Conservation (phyloP, 30 jellyfish, hydroid and myxozoan genomes). For the Aurelia aurita region DNA sequence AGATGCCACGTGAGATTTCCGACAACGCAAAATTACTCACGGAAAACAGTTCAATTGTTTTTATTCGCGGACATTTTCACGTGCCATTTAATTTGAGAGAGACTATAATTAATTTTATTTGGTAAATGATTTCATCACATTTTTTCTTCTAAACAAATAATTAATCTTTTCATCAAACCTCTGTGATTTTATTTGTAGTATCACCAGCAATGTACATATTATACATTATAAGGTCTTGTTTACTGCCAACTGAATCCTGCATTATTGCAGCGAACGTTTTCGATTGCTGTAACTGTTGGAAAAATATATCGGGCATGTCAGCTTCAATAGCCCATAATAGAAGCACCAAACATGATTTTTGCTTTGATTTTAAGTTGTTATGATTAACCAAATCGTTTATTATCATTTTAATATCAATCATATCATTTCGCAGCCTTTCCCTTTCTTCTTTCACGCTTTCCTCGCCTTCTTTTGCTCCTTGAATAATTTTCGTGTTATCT, state of each 20-base stretch:
- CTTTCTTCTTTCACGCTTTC: background rate
- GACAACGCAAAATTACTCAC: no score
- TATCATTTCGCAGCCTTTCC: conserved; percentile 6
- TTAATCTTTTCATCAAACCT: no score
- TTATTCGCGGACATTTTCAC: no score
- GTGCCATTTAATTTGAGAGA: no score
- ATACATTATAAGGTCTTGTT: conserved; percentile 38
- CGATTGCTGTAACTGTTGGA: conserved; percentile 28
- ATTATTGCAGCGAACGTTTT: conserved; percentile 2
- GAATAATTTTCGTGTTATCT: conserved; percentile 8
- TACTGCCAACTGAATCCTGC: background rate
- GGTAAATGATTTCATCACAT: no score
- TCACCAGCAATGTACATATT: conserved; percentile 29
- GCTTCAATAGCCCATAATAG: conserved; percentile 68
- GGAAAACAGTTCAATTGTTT: no score
- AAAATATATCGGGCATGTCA: conserved; percentile 43
- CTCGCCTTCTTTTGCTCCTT: conserved; percentile 39
- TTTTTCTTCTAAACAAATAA: no score
- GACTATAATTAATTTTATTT: no score
- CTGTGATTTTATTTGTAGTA: background rate
- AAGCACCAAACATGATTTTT: conserved; percentile 11
- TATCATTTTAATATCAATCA: conserved; percentile 8
- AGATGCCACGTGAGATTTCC: no score
- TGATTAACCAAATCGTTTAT: background rate
- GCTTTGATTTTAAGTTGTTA: background rate